phyloP scores from a whole-genome alignment of 2,797 vertebrate species.

The Adelosebastes latens region DNA sequence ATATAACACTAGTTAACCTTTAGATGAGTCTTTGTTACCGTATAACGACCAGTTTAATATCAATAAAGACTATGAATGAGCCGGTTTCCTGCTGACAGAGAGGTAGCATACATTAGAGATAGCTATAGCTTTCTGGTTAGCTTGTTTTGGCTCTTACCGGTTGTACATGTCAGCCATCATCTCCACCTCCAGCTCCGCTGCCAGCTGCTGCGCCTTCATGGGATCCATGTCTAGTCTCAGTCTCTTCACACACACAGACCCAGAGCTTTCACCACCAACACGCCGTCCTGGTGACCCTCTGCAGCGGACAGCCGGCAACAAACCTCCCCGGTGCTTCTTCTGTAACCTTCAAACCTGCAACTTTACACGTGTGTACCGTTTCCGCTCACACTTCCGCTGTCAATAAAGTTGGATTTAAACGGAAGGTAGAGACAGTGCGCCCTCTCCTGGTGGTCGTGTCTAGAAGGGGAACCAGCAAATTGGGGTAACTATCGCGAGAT shows the following conservation, averaged over 20 bases:
- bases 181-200: slow-evolving; percentile 96
- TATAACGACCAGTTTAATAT: fast-evolving
- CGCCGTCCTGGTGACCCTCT: slow-evolving; percentile 20
- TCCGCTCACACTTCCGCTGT: slow-evolving; percentile 58
- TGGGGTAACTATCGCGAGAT: too few species aligned
- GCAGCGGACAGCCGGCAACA: neutral
- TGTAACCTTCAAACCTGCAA: slow-evolving; percentile 71
- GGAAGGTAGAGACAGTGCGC: neutral
- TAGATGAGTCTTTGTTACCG: fast-evolving
- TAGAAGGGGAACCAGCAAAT: too few species aligned
- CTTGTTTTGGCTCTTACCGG: slow-evolving; percentile 82
- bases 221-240: slow-evolving; percentile 87
- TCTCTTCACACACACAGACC: neutral
- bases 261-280: neutral
- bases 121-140: slow-evolving; percentile 10
- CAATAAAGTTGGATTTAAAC: slow-evolving; percentile 78
- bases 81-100: neutral
- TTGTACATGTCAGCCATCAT: slow-evolving; percentile 99
- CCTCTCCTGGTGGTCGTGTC: slow-evolving; percentile 25
- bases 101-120: fast-evolving
- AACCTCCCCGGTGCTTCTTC: neutral
- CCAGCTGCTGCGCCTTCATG: slow-evolving; percentile 93
- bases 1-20: neutral
- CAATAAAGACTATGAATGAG: neutral
- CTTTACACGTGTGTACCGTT: slow-evolving; percentile 69